Evolutionary conservation across 1,140 invertebrate species (phyloP).

Genomic region (Pseudomyrmex gracilis): DNA sequence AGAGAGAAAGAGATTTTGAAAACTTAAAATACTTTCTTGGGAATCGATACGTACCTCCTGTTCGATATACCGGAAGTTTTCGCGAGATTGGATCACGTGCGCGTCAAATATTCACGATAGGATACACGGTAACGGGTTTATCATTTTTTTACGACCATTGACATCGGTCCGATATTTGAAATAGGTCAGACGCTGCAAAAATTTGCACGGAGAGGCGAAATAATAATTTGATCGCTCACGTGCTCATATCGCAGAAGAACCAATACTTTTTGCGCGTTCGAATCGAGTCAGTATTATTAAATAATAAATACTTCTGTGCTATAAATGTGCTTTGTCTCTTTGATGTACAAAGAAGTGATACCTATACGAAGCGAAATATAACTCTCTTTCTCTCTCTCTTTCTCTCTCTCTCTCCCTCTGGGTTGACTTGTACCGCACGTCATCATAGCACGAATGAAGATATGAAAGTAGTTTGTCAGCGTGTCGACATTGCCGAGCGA

Average conservation of each 20-base stretch:
- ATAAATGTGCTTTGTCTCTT: neutral
- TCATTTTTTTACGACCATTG: conserved; percentile 10
- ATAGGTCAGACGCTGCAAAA: neutral
- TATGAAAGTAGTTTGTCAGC: conserved; percentile 36
- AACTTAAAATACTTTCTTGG: conserved; percentile 67
- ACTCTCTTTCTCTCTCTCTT: neutral
- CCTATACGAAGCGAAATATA: neutral
- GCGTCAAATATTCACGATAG: conserved; percentile 42
- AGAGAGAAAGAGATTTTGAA: conserved; percentile 45
- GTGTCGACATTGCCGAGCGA: conserved; percentile 38
- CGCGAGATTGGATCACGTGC: conserved; percentile 56
- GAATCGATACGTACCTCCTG: neutral
- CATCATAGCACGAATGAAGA: conserved; percentile 20
- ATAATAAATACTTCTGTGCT: neutral
- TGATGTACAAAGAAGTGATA: neutral
- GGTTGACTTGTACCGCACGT: conserved; percentile 11
- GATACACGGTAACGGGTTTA: conserved; percentile 29
- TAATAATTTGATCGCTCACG: neutral
- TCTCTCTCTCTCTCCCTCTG: neutral
- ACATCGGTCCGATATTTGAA: neutral
- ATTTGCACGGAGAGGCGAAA: neutral
- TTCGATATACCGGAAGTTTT: conserved; percentile 49
- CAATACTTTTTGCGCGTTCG: neutral
- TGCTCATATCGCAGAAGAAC: neutral
- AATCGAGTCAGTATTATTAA: neutral